These are phyloP conservation scores for Creontiades dilutus DNA, from an alignment of 2,888 invertebrate genomes.

Conservation along the genomic window DNA sequence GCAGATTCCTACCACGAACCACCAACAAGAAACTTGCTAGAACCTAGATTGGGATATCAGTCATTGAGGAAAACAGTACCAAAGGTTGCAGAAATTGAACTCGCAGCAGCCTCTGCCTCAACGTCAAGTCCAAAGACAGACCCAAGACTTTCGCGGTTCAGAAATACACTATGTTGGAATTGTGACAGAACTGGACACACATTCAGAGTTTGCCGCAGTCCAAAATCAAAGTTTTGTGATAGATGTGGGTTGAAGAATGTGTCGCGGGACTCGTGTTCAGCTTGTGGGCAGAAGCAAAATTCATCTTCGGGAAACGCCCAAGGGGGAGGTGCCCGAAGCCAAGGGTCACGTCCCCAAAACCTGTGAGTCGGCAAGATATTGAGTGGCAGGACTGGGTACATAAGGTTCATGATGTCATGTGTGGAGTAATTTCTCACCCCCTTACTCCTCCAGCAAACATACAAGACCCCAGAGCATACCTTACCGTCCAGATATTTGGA, in stretches of 20 bases:
- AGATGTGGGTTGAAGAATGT: slow-evolving; percentile 50
- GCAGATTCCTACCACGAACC: slow-evolving; percentile 15
- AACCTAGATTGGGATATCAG: slow-evolving; percentile 73
- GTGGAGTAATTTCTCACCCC: neutral
- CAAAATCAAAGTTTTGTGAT: slow-evolving; percentile 51
- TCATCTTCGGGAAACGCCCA: slow-evolving; percentile 64
- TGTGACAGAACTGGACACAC: slow-evolving; percentile 62
- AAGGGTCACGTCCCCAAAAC: neutral
- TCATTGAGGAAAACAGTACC: neutral
- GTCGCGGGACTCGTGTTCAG: slow-evolving; percentile 13
- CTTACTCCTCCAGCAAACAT: neutral
- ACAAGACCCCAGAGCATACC: neutral
- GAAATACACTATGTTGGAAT: slow-evolving; percentile 59
- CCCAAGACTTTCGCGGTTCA: neutral
- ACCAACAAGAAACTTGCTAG: slow-evolving; percentile 38
- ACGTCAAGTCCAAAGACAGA: too few species aligned
- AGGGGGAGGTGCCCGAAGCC: slow-evolving; percentile 25
- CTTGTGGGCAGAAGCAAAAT: too few species aligned
- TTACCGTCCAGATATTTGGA: slow-evolving; percentile 39
- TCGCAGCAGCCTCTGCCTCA: neutral
- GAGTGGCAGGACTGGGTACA: neutral
- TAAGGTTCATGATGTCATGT: neutral
- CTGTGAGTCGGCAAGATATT: neutral
- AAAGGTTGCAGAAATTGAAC: neutral
- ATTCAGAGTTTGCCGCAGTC: slow-evolving; percentile 37